phyloP scores from a whole-genome alignment of 2,113 vertebrate genomes.

The Vimba vimba region DNA sequence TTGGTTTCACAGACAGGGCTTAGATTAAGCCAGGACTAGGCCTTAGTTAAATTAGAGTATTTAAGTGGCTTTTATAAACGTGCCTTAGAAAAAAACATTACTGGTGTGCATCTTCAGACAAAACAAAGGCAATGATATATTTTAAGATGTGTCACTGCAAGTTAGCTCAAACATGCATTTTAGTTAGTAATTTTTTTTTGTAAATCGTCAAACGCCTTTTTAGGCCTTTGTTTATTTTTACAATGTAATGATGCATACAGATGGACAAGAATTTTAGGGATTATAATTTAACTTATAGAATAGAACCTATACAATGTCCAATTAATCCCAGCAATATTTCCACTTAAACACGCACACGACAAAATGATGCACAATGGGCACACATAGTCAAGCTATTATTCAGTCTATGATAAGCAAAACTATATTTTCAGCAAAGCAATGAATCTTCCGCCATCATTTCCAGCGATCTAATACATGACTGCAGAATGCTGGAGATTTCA shows the following conservation, averaged over 20 bases:
- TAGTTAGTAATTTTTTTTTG: not conserved
- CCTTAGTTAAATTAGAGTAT: no score
- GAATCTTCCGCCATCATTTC: not conserved
- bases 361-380: not conserved
- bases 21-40: no score
- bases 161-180: no score
- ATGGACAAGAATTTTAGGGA: not conserved
- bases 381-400: not conserved
- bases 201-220: not conserved
- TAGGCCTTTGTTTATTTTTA: not conserved
- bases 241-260: not conserved
- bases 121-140: no score
- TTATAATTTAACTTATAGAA: not conserved
- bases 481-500: not conserved
- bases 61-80: no score
- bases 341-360: not conserved
- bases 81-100: no score
- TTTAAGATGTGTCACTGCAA: no score
- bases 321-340: not conserved
- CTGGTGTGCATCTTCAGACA: no score
- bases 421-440: not conserved
- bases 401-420: not conserved
- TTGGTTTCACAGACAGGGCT: no score
- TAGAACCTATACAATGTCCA: not conserved
- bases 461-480: not conserved